A percentile compares a stretch with the other conserved stretches of the same genome.
Conservation (phyloP, 2,888 invertebrate genomes). For the Scotopteryx bipunctaria region DNA sequence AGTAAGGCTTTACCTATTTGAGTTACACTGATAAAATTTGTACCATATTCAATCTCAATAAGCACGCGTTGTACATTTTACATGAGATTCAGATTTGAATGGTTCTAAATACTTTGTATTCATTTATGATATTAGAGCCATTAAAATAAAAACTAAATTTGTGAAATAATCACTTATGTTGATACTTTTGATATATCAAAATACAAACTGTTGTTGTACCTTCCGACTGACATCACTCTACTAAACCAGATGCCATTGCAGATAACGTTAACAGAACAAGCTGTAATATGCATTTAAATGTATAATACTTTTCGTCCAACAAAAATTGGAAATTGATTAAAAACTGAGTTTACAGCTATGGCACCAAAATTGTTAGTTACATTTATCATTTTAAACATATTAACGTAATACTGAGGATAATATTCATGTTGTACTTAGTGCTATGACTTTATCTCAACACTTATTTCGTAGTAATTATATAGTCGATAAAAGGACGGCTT, state of each 20-base stretch:
- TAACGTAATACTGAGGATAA: constrained; percentile 63
- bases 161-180: not conserved
- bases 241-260: constrained; percentile 4
- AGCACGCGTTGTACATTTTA: constrained; percentile 6
- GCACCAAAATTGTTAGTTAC: constrained; percentile 54
- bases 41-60: constrained; percentile 33
- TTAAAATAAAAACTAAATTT: not conserved
- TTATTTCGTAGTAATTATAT: constrained; percentile 28
- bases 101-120: not conserved
- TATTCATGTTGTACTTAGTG: constrained; percentile 54
- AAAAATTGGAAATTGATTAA: constrained; percentile 6
- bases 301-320: not conserved
- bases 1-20: not conserved
- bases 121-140: not conserved
- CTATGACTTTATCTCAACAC: constrained; percentile 33
- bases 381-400: constrained; percentile 33
- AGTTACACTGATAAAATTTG: constrained; percentile 16
- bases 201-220: not conserved
- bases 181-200: not conserved
- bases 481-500: constrained; percentile 50
- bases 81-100: constrained; percentile 26
- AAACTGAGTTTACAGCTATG: constrained; percentile 45
- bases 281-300: constrained; percentile 5
- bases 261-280: constrained; percentile 11
- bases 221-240: not conserved